Conservation (phyloP, 2,888 invertebrate species). For the Amphipyra tragopoginis region DNA sequence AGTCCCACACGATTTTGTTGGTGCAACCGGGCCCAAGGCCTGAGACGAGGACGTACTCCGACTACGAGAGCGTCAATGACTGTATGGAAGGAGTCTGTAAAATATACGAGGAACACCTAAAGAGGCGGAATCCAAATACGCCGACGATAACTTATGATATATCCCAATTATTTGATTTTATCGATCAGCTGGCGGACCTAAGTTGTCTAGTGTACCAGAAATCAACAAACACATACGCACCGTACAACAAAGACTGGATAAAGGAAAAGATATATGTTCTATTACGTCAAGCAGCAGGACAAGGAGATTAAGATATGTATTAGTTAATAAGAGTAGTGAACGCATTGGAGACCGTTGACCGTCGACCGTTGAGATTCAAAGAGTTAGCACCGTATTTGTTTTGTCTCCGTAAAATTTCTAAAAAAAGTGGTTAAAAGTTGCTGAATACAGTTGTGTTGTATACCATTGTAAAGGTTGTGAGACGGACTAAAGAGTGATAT, state of each 20-base stretch:
- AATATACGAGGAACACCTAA: slow-evolving; percentile 99
- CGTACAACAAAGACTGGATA: slow-evolving; percentile 99
- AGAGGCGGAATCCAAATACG: slow-evolving; percentile 97
- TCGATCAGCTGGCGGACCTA: slow-evolving; percentile 98
- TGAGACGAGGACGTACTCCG: slow-evolving; percentile 99
- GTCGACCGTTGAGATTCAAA: too few species aligned
- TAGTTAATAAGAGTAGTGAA: slow-evolving; percentile 7
- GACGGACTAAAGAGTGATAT: too few species aligned
- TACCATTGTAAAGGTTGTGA: too few species aligned
- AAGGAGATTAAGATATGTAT: slow-evolving; percentile 72
- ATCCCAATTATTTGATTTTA: slow-evolving; percentile 98
- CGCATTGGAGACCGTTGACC: slow-evolving; percentile 39
- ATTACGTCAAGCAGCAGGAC: slow-evolving; percentile 96
- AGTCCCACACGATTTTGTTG: slow-evolving; percentile 99
- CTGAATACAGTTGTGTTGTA: too few species aligned
- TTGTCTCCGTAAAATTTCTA: too few species aligned
- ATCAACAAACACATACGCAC: slow-evolving; percentile 98
- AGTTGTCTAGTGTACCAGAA: slow-evolving; percentile 99
- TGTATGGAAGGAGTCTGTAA: slow-evolving; percentile 99
- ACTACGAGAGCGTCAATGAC: slow-evolving; percentile 99
- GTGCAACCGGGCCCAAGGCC: slow-evolving; percentile 98
- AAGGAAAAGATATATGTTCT: slow-evolving; percentile 99
- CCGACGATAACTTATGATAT: slow-evolving; percentile 99
- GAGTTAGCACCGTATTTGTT: too few species aligned
- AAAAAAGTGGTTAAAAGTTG: too few species aligned